These are phyloP conservation scores for Arvicanthis niloticus DNA, from an alignment of 2,113 vertebrate species.

Conservation along the genomic window DNA sequence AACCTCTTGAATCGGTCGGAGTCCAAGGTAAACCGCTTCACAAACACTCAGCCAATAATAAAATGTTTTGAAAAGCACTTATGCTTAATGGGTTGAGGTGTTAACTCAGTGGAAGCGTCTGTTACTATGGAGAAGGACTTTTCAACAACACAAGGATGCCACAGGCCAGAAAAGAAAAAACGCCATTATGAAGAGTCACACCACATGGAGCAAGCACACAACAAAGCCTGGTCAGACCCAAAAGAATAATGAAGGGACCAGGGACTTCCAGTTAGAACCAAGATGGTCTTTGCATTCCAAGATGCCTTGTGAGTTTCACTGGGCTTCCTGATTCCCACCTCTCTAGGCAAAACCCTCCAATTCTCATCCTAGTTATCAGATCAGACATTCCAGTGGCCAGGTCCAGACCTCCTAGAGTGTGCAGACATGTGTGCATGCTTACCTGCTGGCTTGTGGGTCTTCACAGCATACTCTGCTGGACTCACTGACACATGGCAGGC, in stretches of 20 bases:
- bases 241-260: neutral
- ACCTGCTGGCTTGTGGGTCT: neutral
- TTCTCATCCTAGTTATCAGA: neutral
- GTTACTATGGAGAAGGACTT: conserved; percentile 66
- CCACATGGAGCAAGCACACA: neutral
- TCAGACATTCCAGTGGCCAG: neutral
- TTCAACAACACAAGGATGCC: neutral
- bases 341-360: neutral
- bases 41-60: conserved; percentile 74
- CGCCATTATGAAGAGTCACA: neutral
- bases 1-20: conserved; percentile 59
- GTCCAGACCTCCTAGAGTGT: neutral
- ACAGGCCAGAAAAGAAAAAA: neutral
- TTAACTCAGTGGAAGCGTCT: conserved; percentile 67
- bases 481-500: neutral
- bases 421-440: accelerated
- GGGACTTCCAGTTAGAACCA: accelerated
- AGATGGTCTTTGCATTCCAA: neutral
- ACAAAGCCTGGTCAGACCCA: neutral
- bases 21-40: conserved; percentile 69
- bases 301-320: neutral
- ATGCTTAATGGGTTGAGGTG: conserved; percentile 70
- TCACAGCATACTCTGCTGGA: neutral
- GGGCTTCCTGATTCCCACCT: neutral
- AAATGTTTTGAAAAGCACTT: conserved; percentile 79